Evolutionary conservation across 2,797 vertebrate genomes (phyloP).

Genomic region (Myotis daubentonii): DNA sequence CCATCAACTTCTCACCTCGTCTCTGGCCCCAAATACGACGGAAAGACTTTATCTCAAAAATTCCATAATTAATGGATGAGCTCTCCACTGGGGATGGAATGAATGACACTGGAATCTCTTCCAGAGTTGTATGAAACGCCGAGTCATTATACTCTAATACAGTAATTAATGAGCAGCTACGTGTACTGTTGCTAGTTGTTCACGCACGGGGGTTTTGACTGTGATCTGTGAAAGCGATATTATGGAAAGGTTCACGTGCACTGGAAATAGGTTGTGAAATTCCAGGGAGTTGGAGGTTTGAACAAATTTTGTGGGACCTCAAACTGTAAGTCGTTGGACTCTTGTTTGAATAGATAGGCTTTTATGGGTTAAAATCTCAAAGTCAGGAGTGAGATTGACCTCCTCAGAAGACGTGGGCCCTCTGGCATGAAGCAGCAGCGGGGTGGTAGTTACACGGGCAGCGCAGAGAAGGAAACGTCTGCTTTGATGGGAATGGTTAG

Average conservation of each 20-base stretch:
- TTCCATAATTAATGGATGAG: not conserved
- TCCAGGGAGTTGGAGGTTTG: not conserved
- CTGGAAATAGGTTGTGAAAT: not conserved
- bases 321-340: not conserved
- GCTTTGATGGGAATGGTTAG: not conserved
- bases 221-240: not conserved
- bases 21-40: not conserved
- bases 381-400: not conserved
- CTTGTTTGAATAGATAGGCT: not conserved
- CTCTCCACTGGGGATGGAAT: not conserved
- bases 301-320: not conserved
- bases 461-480: not conserved
- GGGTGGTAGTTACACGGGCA: not conserved
- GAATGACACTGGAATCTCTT: not conserved
- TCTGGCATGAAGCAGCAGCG: not conserved
- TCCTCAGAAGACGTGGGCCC: not conserved
- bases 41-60: not conserved
- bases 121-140: not conserved
- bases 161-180: rapidly evolving
- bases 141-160: not conserved
- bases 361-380: not conserved
- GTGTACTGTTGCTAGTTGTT: not conserved
- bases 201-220: not conserved
- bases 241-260: not conserved
- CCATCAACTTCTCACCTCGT: not conserved